phyloP scores from a whole-genome alignment of 2,797 vertebrate species.

The Falco naumanni region DNA sequence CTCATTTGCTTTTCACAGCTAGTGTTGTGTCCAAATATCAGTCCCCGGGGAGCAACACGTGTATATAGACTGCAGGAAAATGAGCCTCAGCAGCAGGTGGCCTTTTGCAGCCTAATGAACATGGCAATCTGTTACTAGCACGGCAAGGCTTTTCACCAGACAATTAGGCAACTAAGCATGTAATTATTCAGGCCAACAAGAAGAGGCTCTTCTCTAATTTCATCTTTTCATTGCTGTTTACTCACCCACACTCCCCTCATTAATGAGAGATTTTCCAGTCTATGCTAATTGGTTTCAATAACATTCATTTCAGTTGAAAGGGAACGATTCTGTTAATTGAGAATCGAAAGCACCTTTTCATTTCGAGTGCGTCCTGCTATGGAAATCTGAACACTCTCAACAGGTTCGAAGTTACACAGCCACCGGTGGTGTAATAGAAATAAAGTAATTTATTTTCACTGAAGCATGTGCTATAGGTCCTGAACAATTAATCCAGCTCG shows the following conservation, averaged over 20 bases:
- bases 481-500: conserved; percentile 89
- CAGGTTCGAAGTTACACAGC: conserved; percentile 94
- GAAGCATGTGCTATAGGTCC: conserved; percentile 93
- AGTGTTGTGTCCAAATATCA: conserved; percentile 92
- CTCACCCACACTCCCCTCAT: conserved; percentile 99
- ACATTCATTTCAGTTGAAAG: conserved; percentile 99
- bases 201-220: conserved; percentile 99
- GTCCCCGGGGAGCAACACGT: conserved; percentile 91
- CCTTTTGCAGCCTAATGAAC: conserved; percentile 99
- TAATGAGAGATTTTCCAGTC: conserved; percentile 99
- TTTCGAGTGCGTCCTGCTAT: conserved; percentile 94
- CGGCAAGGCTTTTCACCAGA: conserved; percentile 94
- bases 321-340: conserved; percentile 99
- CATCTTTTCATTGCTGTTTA: conserved; percentile 99
- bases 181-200: conserved; percentile 99
- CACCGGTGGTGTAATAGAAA: conserved; percentile 91
- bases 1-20: conserved; percentile 97
- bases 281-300: conserved; percentile 99
- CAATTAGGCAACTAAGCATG: conserved; percentile 99
- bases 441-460: conserved; percentile 99
- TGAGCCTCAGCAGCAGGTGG: conserved; percentile 98
- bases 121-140: conserved; percentile 98
- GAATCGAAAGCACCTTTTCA: conserved; percentile 95
- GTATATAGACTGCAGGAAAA: conserved; percentile 90
- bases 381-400: conserved; percentile 93